Evolutionary conservation across 2,888 invertebrate species (phyloP).

Genomic region (Dasysyrphus tricinctus): DNA sequence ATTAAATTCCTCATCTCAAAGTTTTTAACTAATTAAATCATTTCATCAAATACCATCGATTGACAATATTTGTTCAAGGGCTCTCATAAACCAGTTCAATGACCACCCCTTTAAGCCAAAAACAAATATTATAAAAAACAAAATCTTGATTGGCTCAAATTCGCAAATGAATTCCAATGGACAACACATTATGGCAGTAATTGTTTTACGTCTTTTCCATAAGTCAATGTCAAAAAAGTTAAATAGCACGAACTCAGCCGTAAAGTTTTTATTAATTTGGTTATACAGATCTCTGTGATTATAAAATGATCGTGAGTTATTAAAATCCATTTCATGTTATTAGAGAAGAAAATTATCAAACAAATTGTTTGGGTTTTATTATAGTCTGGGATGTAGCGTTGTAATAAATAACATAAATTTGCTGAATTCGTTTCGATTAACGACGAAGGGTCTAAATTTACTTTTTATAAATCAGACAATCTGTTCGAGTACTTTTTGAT

Average conservation of each 20-base stretch:
- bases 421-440: too few species aligned
- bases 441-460: too few species aligned
- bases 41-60: background rate
- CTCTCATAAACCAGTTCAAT: conserved; percentile 6
- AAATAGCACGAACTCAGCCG: conserved; percentile 7
- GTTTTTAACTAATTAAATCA: background rate
- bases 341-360: conserved; percentile 14
- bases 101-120: background rate
- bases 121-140: background rate
- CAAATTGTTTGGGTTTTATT: background rate
- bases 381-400: background rate
- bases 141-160: conserved; percentile 6
- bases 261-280: background rate
- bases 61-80: background rate
- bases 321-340: conserved; percentile 19
- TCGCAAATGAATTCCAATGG: background rate
- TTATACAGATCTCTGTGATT: conserved; percentile 4
- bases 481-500: too few species aligned
- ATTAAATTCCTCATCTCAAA: background rate
- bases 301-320: conserved; percentile 28
- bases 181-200: background rate
- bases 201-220: background rate
- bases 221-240: conserved; percentile 27
- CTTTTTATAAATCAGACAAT: too few species aligned
- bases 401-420: too few species aligned